phyloP scores from a whole-genome alignment of 2,888 invertebrate genomes.

The Drosophila nigricruria region DNA sequence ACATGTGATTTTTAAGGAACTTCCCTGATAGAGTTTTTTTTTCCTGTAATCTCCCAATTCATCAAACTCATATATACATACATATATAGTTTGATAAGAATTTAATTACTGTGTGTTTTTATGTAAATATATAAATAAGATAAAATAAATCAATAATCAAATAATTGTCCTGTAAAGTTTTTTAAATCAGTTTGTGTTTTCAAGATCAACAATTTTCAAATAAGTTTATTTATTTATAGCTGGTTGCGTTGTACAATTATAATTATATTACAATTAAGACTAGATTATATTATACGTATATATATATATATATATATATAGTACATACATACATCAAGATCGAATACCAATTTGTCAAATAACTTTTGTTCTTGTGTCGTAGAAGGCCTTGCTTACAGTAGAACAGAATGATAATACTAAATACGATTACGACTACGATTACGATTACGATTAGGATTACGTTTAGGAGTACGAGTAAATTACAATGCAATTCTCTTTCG shows the following conservation, averaged over 20 bases:
- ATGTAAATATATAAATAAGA: too few species aligned
- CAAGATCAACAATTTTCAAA: slow-evolving; percentile 47
- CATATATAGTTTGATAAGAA: slow-evolving; percentile 21
- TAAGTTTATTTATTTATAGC: slow-evolving; percentile 63
- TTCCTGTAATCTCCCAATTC: slow-evolving; percentile 59
- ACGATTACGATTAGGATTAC: slow-evolving; percentile 29
- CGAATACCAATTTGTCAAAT: slow-evolving; percentile 59
- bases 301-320: slow-evolving; percentile 10
- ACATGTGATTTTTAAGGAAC: slow-evolving; percentile 60
- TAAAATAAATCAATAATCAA: too few species aligned
- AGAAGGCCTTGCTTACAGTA: slow-evolving; percentile 54
- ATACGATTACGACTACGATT: slow-evolving; percentile 1
- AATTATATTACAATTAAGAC: slow-evolving; percentile 78
- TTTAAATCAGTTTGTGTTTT: background rate
- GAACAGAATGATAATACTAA: slow-evolving; percentile 49
- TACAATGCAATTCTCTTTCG: slow-evolving; percentile 19
- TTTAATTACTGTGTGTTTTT: slow-evolving; percentile 12
- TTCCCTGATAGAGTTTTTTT: slow-evolving; percentile 23
- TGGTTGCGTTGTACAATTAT: slow-evolving; percentile 64
- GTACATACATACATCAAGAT: slow-evolving; percentile 62
- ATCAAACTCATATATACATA: slow-evolving; percentile 34
- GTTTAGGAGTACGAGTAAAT: slow-evolving; percentile 27
- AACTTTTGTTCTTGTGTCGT: slow-evolving; percentile 43
- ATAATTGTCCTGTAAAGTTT: background rate
- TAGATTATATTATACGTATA: slow-evolving; percentile 71